Conservation (phyloP, 2,797 vertebrate genomes). For the Trichosurus vulpecula region DNA sequence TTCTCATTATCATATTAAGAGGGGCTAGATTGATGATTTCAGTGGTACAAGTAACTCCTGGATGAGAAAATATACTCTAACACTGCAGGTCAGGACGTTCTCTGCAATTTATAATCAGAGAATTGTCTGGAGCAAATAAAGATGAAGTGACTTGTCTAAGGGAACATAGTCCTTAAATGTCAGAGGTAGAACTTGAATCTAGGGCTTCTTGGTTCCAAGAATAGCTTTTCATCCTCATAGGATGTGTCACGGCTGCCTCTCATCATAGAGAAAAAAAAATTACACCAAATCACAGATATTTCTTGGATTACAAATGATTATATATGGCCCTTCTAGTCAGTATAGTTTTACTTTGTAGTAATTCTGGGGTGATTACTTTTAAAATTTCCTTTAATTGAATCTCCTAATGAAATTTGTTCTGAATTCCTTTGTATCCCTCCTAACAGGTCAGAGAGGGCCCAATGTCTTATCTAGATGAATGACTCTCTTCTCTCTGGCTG, state of each 20-base stretch:
- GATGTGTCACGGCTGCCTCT: not conserved
- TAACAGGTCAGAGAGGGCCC: not conserved
- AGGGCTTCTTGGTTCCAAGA: not conserved
- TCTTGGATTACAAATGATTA: not conserved
- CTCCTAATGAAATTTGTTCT: not conserved
- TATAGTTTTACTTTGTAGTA: not conserved
- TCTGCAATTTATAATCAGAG: not conserved
- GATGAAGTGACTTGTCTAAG: not conserved
- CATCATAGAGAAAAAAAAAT: not conserved
- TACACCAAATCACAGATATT: not conserved
- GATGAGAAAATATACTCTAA: not conserved
- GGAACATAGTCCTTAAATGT: not conserved
- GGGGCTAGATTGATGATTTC: not conserved
- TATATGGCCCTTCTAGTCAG: not conserved
- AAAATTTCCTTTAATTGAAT: not conserved
- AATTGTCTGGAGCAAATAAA: not conserved
- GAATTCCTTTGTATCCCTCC: not conserved
- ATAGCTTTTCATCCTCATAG: not conserved
- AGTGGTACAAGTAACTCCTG: not conserved
- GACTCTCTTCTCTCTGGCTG: not conserved
- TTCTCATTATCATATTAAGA: not conserved
- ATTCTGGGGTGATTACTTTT: not conserved
- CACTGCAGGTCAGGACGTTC: not conserved
- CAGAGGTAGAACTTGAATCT: not conserved
- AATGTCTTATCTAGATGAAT: not conserved